Base-by-base conservation (phyloP, 2,797 vertebrate species). In the Chelon auratus region DNA sequence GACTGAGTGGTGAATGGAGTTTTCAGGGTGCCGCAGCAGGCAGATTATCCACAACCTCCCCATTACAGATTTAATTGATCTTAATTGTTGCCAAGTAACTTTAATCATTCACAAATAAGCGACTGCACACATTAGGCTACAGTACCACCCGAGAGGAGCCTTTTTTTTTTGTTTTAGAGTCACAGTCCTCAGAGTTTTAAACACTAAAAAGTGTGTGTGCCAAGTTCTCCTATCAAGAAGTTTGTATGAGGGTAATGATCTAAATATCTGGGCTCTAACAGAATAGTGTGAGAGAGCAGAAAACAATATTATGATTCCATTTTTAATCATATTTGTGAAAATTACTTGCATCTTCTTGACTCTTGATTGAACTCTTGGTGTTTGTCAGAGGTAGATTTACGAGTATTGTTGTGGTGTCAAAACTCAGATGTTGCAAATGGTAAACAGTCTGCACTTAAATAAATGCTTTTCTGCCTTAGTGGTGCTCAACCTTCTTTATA, bases 41-140 rank as follows among this genome's bases (percentile, higher is more conserved):
- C 61, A 82, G 62, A 87, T 92, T 89, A 91, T 86, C 78, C 74
- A 90, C 91, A 89, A 89, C 78, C 78, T 84, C 67, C 80, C 72
- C 77, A 89, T 92, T 93, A 88, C 48, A 55, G 33, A 75, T 84
- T 78, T 89, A 91, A 93, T 89, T 88, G 59, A 78, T 78, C 63
- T 72, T 87, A 91, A 90, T 92, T 87, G 82, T 86, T 80, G 62
- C 77, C 70, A 87, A 80, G 72, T 85, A 80, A 85, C 64, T 88
- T 88, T 83, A 83, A 90, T 91, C 88, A 88, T 71, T 52, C 69
- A 67, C 67, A 82, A 84, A 89, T 81, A 84, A 87, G 68, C 77
- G 59, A 75, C 59, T 69, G 55, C 64, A 56, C 58, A 74, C 78
- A 83, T 80, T 68, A 79, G 58, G 60, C 55, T 57, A 40, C 55